Evolutionary conservation across 2,797 vertebrate genomes (phyloP).

Genomic region (Acrossocheilus wenchowensis): DNA sequence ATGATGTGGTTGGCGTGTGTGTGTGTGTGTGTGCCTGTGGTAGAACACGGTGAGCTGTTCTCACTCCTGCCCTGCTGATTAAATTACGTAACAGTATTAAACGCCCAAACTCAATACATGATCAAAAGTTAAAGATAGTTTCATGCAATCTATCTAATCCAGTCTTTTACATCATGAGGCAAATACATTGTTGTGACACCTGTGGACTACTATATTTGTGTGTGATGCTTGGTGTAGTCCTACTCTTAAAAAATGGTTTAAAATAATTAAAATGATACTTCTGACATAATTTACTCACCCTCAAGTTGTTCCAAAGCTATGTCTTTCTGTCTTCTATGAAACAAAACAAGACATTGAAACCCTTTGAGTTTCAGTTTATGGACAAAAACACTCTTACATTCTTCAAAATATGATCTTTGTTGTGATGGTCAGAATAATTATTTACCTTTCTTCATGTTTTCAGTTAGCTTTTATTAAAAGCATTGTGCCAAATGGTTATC

Average conservation of each 20-base stretch:
- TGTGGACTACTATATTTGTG: neutral
- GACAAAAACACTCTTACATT: neutral
- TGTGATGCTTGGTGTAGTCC: neutral
- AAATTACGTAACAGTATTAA: slow-evolving; percentile 2
- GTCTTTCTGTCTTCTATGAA: neutral
- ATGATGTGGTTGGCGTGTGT: neutral
- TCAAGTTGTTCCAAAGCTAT: neutral
- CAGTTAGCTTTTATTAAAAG: neutral
- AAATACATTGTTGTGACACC: neutral
- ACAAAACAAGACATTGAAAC: neutral
- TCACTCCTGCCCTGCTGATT: neutral
- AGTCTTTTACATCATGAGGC: neutral
- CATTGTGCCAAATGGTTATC: neutral
- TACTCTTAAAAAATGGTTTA: neutral
- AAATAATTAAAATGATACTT: neutral
- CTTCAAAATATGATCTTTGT: neutral
- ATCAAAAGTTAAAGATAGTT: neutral
- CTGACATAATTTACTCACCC: neutral
- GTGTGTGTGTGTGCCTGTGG: neutral
- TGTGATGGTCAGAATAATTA: neutral
- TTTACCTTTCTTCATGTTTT: neutral
- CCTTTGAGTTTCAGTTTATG: neutral
- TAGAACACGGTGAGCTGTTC: neutral
- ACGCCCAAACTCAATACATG: neutral
- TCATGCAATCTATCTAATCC: slow-evolving; percentile 9